Evolutionary conservation across 2,888 invertebrate species (phyloP), one percentile per base, ranked within the genome.

Genomic region (Cephus rjabovi): DNA sequence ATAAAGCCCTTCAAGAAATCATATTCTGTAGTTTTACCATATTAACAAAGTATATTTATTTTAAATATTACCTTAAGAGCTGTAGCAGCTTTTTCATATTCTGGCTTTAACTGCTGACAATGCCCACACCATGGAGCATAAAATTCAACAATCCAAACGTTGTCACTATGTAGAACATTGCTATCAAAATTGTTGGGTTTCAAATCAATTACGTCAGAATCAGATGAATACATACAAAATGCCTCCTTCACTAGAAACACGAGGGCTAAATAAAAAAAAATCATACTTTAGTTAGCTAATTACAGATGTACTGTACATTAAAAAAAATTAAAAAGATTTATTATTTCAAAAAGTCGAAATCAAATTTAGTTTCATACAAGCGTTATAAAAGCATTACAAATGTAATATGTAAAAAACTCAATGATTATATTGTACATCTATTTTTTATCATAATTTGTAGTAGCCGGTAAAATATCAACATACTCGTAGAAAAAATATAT

Each of bases 41-140:
- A 77, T 69, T 30, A 33, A 34, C 56, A 69, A 68, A 75, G 69
- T 30, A 69, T 15, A 56, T 40, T 40, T 37, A 23, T 34, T 71
- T 69, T 35, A 37, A 77, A 77, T 80, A 75, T 82, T 93, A 96
- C 97, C 94, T 98, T 98, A 0, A 99, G 92, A 0, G 98, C 98
- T 83, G 94, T 95, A 1, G 99, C 99, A 76, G 97, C 96, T 93
- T 99, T 99, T 81, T 96, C 95, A 92, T 98, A 99, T 90, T 99
- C 99, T 1, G 98, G 97, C 73, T 96, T 97, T 73, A 99, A 93
- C 81, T 94, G 94, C 91, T 98, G 95, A 92, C 99, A 97, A 89
- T 97, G 97, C 15, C 97, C 97, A 91, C 97, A 99, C 99, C 99
- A 99, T 0, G 98, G 98, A 0, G 99, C 99, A 91, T 94, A 98